Evolutionary conservation across 2,888 invertebrate genomes (phyloP), one percentile per base, ranked within the genome.

Genomic region (Scaptomyza reducta): DNA sequence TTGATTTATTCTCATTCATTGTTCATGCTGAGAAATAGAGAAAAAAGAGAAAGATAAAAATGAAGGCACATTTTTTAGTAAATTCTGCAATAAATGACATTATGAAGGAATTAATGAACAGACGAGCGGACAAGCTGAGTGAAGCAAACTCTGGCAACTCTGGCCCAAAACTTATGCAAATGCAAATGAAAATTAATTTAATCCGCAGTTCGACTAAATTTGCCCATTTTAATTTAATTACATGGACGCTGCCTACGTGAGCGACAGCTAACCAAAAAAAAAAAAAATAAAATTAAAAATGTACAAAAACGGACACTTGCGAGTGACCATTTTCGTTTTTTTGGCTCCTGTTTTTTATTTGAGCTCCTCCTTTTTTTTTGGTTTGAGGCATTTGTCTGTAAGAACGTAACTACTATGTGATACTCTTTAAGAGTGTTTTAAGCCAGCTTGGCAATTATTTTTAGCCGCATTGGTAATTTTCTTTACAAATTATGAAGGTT

Each of bases 121-220:
- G 70, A 68, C 70, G 40, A 66, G 51, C 27, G 50, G 49, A 47
- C 46, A 54, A 14, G 45, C 33, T 61, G 45, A 47, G 44, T 33
- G 33, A 6, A n/a, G 35, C 33, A 6, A 33, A 35, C 14, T n/a
- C 31, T 42, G 62, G 69, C 68, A 67, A 70, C 71, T 35, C 41
- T 42, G 41, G 63, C 70, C 56, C 49, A 54, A 73, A 90, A 88
- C 90, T 88, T 89, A 91, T 91, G 90, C 91, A 90, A 90, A 90
- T 91, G 90, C 91, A 91, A 90, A 91, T 91, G 90, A 89, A 91
- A 90, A 91, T 91, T 90, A 90, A 91, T 90, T 90, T 90, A 91
- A 90, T 90, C 91, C 90, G 79, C 89, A 89, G 89, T 89, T 89
- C 82, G 84, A 84, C 82, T 87, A 84, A 89, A 91, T 90, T 91